Evolutionary conservation across 2,888 invertebrate genomes (phyloP).

Genomic region (Parnassius glacialis): DNA sequence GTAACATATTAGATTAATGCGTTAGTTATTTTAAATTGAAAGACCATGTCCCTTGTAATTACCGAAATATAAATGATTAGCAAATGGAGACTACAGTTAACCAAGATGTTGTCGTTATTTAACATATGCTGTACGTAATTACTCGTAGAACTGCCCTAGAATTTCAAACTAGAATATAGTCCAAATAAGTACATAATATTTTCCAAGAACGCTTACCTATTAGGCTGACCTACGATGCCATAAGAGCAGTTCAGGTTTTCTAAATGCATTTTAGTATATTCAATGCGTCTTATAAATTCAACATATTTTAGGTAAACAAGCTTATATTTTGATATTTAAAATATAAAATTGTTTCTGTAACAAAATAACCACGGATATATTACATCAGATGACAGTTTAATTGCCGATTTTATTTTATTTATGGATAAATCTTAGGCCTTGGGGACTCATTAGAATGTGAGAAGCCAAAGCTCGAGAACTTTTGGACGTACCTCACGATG

Average conservation of each 20-base stretch:
- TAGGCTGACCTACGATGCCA: conserved; percentile 10
- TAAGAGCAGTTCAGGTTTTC: conserved; percentile 11
- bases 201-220: conserved; percentile 12
- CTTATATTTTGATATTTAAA: too few species aligned
- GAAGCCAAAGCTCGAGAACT: too few species aligned
- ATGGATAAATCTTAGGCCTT: too few species aligned
- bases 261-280: conserved; percentile 8
- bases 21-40: background rate
- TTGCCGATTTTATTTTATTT: too few species aligned
- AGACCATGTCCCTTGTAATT: background rate
- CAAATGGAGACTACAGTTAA: conserved; percentile 1
- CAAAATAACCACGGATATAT: too few species aligned
- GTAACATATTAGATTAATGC: background rate
- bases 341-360: too few species aligned
- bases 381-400: too few species aligned
- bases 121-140: background rate
- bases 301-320: too few species aligned
- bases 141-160: conserved; percentile 6
- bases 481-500: too few species aligned
- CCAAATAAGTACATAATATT: conserved; percentile 17
- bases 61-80: background rate
- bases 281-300: background rate
- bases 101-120: background rate
- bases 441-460: too few species aligned
- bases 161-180: conserved; percentile 6